phyloP scores from a whole-genome alignment of 2,888 invertebrate genomes.

The Caenorhabditis angaria region DNA sequence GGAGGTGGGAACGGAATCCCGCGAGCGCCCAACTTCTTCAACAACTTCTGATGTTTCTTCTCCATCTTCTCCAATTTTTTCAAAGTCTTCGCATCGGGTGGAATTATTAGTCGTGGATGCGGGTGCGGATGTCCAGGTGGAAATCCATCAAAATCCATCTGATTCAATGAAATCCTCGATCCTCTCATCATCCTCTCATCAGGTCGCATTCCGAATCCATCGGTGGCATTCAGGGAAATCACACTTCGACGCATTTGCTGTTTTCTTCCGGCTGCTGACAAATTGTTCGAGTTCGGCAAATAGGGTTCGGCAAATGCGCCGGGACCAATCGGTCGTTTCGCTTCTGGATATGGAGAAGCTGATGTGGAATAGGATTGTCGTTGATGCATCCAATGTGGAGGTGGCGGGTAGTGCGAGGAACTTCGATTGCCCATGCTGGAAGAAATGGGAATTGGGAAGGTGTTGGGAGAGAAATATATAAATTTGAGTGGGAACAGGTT shows the following conservation, averaged over 20 bases:
- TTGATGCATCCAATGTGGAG: constrained; percentile 41
- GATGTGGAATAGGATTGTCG: constrained; percentile 34
- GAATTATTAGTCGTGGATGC: constrained; percentile 23
- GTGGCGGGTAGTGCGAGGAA: constrained; percentile 46
- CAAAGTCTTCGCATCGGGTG: constrained; percentile 51
- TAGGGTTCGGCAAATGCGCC: constrained; percentile 48
- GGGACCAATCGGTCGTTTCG: constrained; percentile 35
- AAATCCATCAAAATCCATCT: constrained; percentile 38
- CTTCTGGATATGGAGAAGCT: constrained; percentile 40
- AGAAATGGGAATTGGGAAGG: neutral
- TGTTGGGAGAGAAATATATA: too few relatives aligned
- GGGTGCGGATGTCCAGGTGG: constrained; percentile 19
- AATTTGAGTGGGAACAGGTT: too few relatives aligned
- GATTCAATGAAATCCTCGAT: constrained; percentile 45
- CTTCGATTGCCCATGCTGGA: constrained; percentile 41
- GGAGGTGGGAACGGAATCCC: constrained; percentile 35
- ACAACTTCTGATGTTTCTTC: constrained; percentile 53
- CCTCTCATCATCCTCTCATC: constrained; percentile 15
- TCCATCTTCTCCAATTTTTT: constrained; percentile 57
- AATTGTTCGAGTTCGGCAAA: constrained; percentile 19
- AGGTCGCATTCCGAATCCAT: constrained; percentile 27
- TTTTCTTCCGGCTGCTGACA: constrained; percentile 9
- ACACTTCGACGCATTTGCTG: constrained; percentile 34
- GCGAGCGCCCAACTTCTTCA: constrained; percentile 43
- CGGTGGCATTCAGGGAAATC: constrained; percentile 39